Evolutionary conservation across 2,888 invertebrate genomes (phyloP).

Genomic region (Agrochola lychnidis): DNA sequence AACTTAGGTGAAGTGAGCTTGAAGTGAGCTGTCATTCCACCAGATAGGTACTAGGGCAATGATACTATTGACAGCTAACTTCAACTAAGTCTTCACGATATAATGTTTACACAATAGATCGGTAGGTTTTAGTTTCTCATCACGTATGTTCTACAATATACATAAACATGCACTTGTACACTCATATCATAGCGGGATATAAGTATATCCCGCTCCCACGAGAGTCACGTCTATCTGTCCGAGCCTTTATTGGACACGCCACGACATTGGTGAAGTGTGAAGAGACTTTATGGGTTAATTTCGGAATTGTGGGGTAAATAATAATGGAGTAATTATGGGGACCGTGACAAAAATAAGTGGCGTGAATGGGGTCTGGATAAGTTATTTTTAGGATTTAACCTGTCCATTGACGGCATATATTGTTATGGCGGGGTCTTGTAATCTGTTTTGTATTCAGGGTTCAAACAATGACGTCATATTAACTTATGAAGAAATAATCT

Average conservation of each 20-base stretch:
- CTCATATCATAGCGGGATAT: not conserved
- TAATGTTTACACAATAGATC: no score
- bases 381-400: slow-evolving; percentile 38
- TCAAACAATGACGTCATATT: not conserved
- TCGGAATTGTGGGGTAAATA: slow-evolving; percentile 28
- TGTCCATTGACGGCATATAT: slow-evolving; percentile 21
- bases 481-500: no score
- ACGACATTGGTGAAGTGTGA: slow-evolving; percentile 16
- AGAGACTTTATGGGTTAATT: slow-evolving; percentile 44
- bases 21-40: no score
- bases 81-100: no score
- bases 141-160: no score
- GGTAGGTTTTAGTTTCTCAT: not conserved
- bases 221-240: slow-evolving; percentile 7
- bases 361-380: slow-evolving; percentile 19
- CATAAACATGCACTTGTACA: not conserved
- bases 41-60: no score
- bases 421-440: not conserved
- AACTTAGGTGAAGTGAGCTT: no score
- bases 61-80: no score
- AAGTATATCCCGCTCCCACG: no score
- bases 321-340: slow-evolving; percentile 34
- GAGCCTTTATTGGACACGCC: slow-evolving; percentile 22
- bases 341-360: slow-evolving; percentile 43
- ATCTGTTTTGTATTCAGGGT: slow-evolving; percentile 12